Base-by-base conservation (phyloP, 2,888 invertebrate genomes). In the Leucophenga maculata region DNA sequence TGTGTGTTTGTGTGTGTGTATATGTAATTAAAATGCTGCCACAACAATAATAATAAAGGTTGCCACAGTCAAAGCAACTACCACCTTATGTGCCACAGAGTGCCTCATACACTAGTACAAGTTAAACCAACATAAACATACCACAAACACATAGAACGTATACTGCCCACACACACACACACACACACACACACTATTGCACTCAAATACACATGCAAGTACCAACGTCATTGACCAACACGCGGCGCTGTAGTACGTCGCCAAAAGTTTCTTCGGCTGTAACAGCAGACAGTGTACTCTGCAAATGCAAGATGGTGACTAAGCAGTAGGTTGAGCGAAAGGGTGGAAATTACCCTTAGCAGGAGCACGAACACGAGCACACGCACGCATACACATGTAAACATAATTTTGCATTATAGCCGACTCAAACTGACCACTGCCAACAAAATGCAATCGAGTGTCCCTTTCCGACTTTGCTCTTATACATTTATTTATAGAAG, bases 361-460 rank as follows among this genome's bases (percentile, higher is more conserved):
- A 46, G 16, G n/a, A 32, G 14, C 59, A 59, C n/a, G 31, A 31
- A n/a, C 46, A 48, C 6, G 39, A 6, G 6, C n/a, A 60, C 39
- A 39, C 20, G 39, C 32, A 54, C 54, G 18, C 54, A 54, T 1
- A 22, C 20, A 44, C 26, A 39, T n/a, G 13, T n/a, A 64, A 13
- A 46, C 62, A 64, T 64, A 64, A 64, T 64, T 64, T 64, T 64
- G 62, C 26, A 48, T 64, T 64, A 64, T 64, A 46, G 20, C n/a
- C 62, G n/a, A 46, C 46, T 20, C 62, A 46, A 64, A 48, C 62
- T 64, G 62, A 64, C 62, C 62, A 48, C n/a, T 20, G 18, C 20
- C 20, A 62, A 57, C 22, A 50, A 50, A 39, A 39, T 39, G 39
- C 39, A 39, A 11, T 8, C 39, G 39, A 39, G 8, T 39, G 8